Percentiles rank a stretch among this genome's conserved stretches.
Evolutionary conservation across 2,888 invertebrate genomes (phyloP).

Genomic region (Caenorhabditis auriculariae): DNA sequence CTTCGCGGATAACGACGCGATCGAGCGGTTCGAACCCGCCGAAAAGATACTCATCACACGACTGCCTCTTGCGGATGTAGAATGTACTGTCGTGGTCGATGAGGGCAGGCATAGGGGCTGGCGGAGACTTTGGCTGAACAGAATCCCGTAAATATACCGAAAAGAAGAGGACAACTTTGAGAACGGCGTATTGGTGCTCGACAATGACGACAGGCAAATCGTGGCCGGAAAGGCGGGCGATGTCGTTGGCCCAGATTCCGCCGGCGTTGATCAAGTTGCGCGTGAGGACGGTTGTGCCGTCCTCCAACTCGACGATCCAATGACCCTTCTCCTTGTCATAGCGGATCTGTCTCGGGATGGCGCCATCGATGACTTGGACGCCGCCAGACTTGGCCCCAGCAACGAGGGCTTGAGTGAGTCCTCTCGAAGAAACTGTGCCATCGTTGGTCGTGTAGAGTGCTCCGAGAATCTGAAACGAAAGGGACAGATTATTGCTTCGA

Average conservation of each 20-base stretch:
- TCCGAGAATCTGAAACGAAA: no score
- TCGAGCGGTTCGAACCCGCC: constrained; percentile 66
- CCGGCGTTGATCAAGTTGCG: constrained; percentile 66
- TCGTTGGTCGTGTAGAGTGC: constrained; percentile 66
- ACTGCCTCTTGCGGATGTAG: constrained; percentile 65
- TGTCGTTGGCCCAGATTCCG: constrained; percentile 67
- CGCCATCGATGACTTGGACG: constrained; percentile 60
- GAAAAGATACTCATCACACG: constrained; percentile 63
- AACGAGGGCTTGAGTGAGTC: constrained; percentile 65
- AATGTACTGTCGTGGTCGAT: constrained; percentile 67
- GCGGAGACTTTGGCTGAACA: constrained; percentile 36
- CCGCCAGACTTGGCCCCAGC: constrained; percentile 65
- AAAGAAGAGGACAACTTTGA: constrained; percentile 24
- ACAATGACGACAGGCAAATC: constrained; percentile 66
- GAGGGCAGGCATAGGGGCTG: constrained; percentile 65
- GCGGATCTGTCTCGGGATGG: constrained; percentile 42
- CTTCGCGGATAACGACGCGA: constrained; percentile 64
- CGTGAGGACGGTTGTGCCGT: constrained; percentile 54
- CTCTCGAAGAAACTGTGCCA: constrained; percentile 67
- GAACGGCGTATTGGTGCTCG: constrained; percentile 66
- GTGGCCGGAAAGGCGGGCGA: constrained; percentile 64
- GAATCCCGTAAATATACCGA: neutral
- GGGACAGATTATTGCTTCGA: no score
- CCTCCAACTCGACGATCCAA: constrained; percentile 31
- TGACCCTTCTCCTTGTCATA: constrained; percentile 36